A percentile compares a stretch with the other conserved stretches of the same genome.
phyloP scores from a whole-genome alignment of 2,113 vertebrate species.

The Xerus inauris region DNA sequence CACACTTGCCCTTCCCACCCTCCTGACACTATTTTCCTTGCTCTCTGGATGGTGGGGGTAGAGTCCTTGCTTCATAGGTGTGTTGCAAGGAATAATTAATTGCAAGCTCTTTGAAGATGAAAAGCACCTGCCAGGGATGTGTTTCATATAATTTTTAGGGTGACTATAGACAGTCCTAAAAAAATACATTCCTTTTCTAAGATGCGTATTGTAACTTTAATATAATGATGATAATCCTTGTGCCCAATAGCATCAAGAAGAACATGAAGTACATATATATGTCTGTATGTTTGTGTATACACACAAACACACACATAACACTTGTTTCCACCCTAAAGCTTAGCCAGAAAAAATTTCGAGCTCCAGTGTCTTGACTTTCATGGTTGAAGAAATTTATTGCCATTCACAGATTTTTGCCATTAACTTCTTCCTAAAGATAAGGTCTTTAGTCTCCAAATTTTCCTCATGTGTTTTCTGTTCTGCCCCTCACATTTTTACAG shows the following conservation, averaged over 20 bases:
- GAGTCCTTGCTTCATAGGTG: slow-evolving; percentile 67
- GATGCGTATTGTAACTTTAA: not conserved
- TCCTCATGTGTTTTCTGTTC: not conserved
- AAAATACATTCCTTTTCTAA: slow-evolving; percentile 54
- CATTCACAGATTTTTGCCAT: slow-evolving; percentile 48
- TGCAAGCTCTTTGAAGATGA: slow-evolving; percentile 85
- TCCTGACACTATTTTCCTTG: not conserved
- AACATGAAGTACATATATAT: slow-evolving; percentile 49
- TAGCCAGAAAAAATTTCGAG: slow-evolving; percentile 75
- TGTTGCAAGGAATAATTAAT: slow-evolving; percentile 74
- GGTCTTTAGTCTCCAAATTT: slow-evolving; percentile 25
- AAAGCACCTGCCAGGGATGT: slow-evolving; percentile 77
- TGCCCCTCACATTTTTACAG: not conserved
- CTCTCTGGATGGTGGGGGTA: slow-evolving; percentile 37
- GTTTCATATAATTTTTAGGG: slow-evolving; percentile 83
- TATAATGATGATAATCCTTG: slow-evolving; percentile 64
- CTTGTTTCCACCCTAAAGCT: slow-evolving; percentile 59
- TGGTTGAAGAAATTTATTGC: slow-evolving; percentile 32
- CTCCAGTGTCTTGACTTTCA: slow-evolving; percentile 34
- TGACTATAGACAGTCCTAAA: slow-evolving; percentile 55
- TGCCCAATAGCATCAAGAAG: slow-evolving; percentile 56
- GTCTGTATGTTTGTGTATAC: too few relatives aligned
- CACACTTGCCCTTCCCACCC: not conserved
- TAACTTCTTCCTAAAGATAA: slow-evolving; percentile 18
- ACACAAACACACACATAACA: not conserved